These are phyloP conservation scores for Sebastes steindachneri DNA, from an alignment of 2,797 vertebrate species.

Conservation along the genomic window DNA sequence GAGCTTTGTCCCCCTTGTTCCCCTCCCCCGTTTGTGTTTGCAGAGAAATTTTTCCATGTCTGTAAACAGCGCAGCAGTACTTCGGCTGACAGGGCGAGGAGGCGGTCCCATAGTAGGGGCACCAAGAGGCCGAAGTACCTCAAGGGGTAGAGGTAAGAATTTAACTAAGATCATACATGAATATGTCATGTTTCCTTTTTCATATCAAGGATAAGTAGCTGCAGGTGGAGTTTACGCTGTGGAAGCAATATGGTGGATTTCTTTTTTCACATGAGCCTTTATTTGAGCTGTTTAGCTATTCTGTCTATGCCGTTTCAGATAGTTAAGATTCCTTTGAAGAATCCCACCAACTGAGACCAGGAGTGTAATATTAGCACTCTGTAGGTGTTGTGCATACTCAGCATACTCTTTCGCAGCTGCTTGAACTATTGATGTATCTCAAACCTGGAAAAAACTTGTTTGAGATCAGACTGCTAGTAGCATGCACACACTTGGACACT, in stretches of 20 bases:
- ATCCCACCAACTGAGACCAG: slow-evolving; percentile 19
- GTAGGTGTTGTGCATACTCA: slow-evolving; percentile 22
- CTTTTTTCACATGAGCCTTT: background rate
- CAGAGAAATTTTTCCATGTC: slow-evolving; percentile 99
- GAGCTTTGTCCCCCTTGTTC: background rate
- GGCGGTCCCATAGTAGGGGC: slow-evolving; percentile 91
- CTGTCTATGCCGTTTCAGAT: slow-evolving; percentile 8
- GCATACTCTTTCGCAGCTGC: slow-evolving; percentile 28
- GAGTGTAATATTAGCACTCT: slow-evolving; percentile 27
- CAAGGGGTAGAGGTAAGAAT: slow-evolving; percentile 95
- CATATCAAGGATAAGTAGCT: background rate
- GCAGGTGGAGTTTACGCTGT: background rate
- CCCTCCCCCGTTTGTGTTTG: slow-evolving; percentile 62
- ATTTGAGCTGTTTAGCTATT: background rate
- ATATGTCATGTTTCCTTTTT: background rate
- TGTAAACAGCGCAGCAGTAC: slow-evolving; percentile 97
- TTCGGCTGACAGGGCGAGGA: slow-evolving; percentile 94
- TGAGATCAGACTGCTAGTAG: background rate
- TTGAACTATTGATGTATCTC: slow-evolving; percentile 3
- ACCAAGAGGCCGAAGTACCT: slow-evolving; percentile 98
- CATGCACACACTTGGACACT: background rate
- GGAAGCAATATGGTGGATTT: background rate
- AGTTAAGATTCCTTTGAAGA: slow-evolving; percentile 33
- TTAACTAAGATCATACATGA: background rate
- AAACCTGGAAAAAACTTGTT: background rate